Evolutionary conservation across 2,888 invertebrate genomes (phyloP).

Genomic region (Gryllus longicercus): DNA sequence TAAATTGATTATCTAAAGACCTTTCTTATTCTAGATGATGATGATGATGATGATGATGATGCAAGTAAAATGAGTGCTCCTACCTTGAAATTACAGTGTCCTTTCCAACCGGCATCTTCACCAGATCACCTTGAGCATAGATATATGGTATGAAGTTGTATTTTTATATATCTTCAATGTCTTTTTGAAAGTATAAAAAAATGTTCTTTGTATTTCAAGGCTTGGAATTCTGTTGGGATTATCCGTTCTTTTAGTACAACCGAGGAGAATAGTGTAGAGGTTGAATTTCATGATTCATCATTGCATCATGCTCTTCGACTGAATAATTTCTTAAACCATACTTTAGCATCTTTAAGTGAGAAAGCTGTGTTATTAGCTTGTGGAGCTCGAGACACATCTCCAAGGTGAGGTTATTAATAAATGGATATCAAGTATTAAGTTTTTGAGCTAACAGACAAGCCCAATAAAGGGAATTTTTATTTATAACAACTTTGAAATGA

Average conservation of each 20-base stretch:
- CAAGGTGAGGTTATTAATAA: conserved; percentile 55
- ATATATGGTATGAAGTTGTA: conserved; percentile 56
- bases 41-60: conserved; percentile 40
- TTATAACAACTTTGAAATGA: too few species aligned
- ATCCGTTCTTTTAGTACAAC: conserved; percentile 74
- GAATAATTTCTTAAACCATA: conserved; percentile 79
- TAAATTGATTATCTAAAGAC: neutral
- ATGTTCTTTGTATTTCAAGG: conserved; percentile 47
- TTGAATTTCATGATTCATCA: conserved; percentile 90
- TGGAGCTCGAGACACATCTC: conserved; percentile 53
- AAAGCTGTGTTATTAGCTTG: conserved; percentile 76
- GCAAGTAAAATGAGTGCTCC: conserved; percentile 37
- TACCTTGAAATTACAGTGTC: conserved; percentile 56
- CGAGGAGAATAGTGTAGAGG: conserved; percentile 79
- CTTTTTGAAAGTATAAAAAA: conserved; percentile 39
- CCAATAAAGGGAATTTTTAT: too few species aligned
- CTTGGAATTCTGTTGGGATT: conserved; percentile 93
- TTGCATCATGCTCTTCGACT: conserved; percentile 87
- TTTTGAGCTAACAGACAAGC: too few species aligned
- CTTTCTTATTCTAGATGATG: conserved; percentile 24
- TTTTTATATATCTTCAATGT: neutral
- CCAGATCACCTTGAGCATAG: conserved; percentile 78
- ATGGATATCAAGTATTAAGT: too few species aligned
- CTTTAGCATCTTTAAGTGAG: conserved; percentile 80
- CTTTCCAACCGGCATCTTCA: conserved; percentile 89